Evolutionary conservation across 2,797 vertebrate species (phyloP).

Genomic region (Malacoraja senta): DNA sequence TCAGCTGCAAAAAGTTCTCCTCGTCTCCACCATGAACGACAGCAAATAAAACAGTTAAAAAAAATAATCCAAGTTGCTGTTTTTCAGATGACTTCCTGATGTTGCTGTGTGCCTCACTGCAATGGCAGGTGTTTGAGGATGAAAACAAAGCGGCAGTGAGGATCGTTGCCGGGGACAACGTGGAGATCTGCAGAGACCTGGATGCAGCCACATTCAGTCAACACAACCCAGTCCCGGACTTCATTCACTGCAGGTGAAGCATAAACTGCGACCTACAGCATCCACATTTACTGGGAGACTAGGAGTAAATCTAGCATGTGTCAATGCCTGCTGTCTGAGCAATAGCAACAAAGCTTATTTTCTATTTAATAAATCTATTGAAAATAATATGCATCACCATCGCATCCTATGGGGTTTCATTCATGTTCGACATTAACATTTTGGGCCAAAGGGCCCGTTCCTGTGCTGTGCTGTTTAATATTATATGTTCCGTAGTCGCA

Average conservation of each 20-base stretch:
- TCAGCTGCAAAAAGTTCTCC: background rate
- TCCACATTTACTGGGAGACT: background rate
- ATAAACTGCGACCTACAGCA: background rate
- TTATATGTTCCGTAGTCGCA: too few relatives aligned
- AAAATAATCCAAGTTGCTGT: background rate
- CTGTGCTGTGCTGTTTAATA: too few relatives aligned
- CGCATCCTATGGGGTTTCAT: background rate
- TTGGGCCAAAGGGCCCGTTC: too few relatives aligned
- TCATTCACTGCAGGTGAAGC: conserved; percentile 89
- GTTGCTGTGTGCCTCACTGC: conserved; percentile 85
- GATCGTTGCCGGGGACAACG: conserved; percentile 91
- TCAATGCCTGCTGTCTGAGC: background rate
- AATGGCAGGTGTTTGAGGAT: conserved; percentile 91
- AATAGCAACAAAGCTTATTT: background rate
- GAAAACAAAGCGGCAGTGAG: conserved; percentile 91
- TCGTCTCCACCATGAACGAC: too few relatives aligned
- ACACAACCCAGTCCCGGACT: conserved; percentile 94
- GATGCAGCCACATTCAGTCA: conserved; percentile 92
- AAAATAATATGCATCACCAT: background rate
- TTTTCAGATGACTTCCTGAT: conserved; percentile 87
- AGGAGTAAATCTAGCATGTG: too few relatives aligned
- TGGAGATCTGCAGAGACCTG: conserved; percentile 93
- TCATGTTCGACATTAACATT: too few relatives aligned
- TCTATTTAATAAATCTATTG: background rate
- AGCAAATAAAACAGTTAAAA: background rate